phyloP scores from a whole-genome alignment of 92 coral and sea anemone genomes.

The Epizoanthus rinbou region DNA sequence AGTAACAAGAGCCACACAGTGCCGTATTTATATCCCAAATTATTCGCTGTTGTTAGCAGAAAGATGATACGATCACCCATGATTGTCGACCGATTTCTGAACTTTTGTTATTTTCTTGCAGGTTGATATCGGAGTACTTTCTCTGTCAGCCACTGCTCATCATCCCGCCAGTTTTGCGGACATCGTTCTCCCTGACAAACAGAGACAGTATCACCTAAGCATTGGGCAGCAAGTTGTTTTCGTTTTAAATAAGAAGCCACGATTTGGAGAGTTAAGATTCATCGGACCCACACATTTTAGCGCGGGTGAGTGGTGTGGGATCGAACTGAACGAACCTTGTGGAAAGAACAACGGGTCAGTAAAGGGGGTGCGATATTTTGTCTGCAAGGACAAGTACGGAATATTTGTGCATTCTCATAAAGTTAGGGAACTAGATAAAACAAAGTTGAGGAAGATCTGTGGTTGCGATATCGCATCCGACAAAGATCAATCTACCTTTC shows the following conservation, averaged over 20 bases:
- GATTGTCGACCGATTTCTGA: background rate
- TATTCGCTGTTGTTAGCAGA: constrained; percentile 17
- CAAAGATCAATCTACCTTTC: background rate
- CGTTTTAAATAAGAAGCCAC: constrained; percentile 77
- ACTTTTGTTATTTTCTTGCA: background rate
- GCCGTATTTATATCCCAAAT: background rate
- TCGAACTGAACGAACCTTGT: constrained; percentile 79
- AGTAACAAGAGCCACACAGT: background rate
- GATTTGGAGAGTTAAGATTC: constrained; percentile 78
- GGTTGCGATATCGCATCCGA: background rate
- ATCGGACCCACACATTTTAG: constrained; percentile 90
- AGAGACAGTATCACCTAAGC: constrained; percentile 39
- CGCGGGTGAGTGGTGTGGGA: constrained; percentile 95
- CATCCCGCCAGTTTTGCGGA: background rate
- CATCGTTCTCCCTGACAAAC: constrained; percentile 23
- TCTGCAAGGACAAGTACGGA: constrained; percentile 82
- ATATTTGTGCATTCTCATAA: constrained; percentile 95
- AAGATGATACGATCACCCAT: background rate
- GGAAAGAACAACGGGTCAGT: constrained; percentile 98
- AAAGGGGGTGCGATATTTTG: constrained; percentile 86
- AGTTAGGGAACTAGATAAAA: constrained; percentile 66
- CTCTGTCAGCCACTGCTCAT: background rate
- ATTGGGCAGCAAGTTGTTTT: constrained; percentile 87
- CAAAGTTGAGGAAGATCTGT: background rate
- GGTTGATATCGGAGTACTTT: constrained; percentile 23